Base-by-base conservation (phyloP, 2,797 vertebrate genomes). In the Sphenodon punctatus region DNA sequence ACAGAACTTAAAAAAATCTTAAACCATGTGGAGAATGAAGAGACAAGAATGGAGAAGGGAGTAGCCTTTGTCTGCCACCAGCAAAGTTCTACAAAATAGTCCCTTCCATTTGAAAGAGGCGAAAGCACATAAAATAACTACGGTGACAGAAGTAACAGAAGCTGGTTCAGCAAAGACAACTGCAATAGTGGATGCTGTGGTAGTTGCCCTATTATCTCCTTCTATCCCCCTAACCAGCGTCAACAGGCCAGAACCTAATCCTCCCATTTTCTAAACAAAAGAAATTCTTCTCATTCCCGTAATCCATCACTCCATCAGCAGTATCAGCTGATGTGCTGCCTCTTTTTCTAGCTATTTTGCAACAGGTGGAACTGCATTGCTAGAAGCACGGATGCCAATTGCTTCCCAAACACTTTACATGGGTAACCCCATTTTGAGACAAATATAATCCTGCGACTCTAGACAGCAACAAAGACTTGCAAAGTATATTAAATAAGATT, bases 221-320 rank as follows among this genome's bases (percentile, higher is more conserved):
- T 81, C 75, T 90, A 49, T 88, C 88, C 70, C 75, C 71, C 34
- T 43, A 10, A 34, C 70, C 64, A 82, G 65, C 83, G 67, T 84
- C 86, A 87, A 87, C 73, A 81, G 88, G 75, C 61, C 86, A 77
- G 81, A 71, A 85, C 70, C 42, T 93, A 92, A 93, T 93, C 88
- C 61, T 76, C 82, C 80, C 79, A 76, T 88, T 93, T 92, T 85
- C 75, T 88, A 82, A 75, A 91, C 88, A 93, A 92, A 86, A 76
- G 71, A 85, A 90, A 88, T 88, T 85, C 82, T 88, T 88, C 82
- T 90, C 65, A 82, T n/a, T 66, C 83, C 34, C 0, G 78, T 91
- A 93, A 93, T 92, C 89, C 89, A 83, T 75, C 81, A 85, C 63
- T 69, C 81, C 87, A 92, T 81, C 90, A 89, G 56, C 89, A 90